phyloP scores from a whole-genome alignment of 1,140 invertebrate species.

The Drosophila littoralis region DNA sequence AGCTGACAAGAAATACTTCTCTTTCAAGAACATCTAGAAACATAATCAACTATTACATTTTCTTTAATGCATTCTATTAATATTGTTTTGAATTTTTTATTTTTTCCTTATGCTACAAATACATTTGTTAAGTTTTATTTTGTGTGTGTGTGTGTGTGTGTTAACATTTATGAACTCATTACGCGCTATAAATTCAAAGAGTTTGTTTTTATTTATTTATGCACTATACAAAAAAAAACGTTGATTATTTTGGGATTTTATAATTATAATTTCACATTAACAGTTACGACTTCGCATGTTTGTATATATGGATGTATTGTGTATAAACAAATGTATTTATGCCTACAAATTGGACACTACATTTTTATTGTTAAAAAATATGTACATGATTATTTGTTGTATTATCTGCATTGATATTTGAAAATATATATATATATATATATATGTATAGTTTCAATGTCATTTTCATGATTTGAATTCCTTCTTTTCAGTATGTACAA shows the following conservation, averaged over 20 bases:
- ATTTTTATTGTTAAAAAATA: conserved; percentile 36
- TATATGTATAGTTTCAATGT: conserved; percentile 6
- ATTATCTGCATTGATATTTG: conserved; percentile 54
- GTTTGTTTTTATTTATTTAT: conserved; percentile 47
- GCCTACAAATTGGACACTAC: conserved; percentile 64
- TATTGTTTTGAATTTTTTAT: conserved; percentile 29
- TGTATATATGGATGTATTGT: conserved; percentile 40
- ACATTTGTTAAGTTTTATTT: conserved; percentile 38
- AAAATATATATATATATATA: conserved; percentile 29
- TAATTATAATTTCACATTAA: conserved; percentile 29
- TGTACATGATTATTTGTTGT: conserved; percentile 45
- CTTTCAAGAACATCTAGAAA: too few relatives aligned
- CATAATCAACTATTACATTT: conserved; percentile 50
- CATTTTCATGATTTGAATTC: conserved; percentile 12
- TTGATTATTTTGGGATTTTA: conserved; percentile 29
- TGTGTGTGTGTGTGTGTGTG: conserved; percentile 9
- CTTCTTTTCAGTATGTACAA: conserved; percentile 51
- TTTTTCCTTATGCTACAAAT: conserved; percentile 46
- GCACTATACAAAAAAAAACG: conserved; percentile 60
- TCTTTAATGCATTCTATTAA: conserved; percentile 46
- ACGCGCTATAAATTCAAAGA: conserved; percentile 78
- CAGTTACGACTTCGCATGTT: conserved; percentile 53
- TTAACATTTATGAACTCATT: conserved; percentile 75
- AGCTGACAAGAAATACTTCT: too few relatives aligned
- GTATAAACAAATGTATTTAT: conserved; percentile 57